These are phyloP conservation scores for Mimumesa dahlbomi DNA, from an alignment of 2,888 invertebrate species.

Conservation along the genomic window DNA sequence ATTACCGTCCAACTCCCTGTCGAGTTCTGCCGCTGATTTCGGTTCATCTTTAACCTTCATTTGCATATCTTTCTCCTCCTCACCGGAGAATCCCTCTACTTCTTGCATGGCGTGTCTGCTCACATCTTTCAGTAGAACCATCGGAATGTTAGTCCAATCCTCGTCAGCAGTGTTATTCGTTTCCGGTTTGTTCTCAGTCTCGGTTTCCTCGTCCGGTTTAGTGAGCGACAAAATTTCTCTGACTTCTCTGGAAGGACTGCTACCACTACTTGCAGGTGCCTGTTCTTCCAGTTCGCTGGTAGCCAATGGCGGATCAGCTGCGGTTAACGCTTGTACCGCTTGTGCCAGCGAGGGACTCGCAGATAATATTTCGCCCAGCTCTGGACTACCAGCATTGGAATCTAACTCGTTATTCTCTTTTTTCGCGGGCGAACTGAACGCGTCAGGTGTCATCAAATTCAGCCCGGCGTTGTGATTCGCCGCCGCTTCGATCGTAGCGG, in stretches of 20 bases:
- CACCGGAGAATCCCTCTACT: conserved; percentile 57
- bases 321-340: conserved; percentile 72
- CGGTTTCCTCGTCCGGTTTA: conserved; percentile 77
- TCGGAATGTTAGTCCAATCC: conserved; percentile 80
- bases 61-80: conserved; percentile 56
- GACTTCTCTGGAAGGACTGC: conserved; percentile 94
- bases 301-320: conserved; percentile 71
- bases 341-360: conserved; percentile 74
- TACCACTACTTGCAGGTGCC: conserved; percentile 87
- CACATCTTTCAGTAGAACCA: conserved; percentile 77
- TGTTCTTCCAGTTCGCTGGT: conserved; percentile 74
- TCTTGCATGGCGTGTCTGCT: conserved; percentile 63
- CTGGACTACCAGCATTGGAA: conserved; percentile 73
- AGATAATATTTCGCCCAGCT: conserved; percentile 71
- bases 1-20: too few relatives aligned
- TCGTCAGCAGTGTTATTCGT: conserved; percentile 64
- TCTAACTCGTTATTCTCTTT: conserved; percentile 78
- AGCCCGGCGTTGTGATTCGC: conserved; percentile 81
- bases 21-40: conserved; percentile 22
- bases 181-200: conserved; percentile 66
- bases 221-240: conserved; percentile 91
- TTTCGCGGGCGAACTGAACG: conserved; percentile 86
- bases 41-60: conserved; percentile 56
- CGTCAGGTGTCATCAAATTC: conserved; percentile 93
- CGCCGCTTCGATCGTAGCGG: conserved; percentile 75